A percentile compares a stretch with the other conserved stretches of the same genome.
These are phyloP conservation scores for Notospermus geniculatus DNA, from an alignment of 1,140 invertebrate species.

Conservation along the genomic window DNA sequence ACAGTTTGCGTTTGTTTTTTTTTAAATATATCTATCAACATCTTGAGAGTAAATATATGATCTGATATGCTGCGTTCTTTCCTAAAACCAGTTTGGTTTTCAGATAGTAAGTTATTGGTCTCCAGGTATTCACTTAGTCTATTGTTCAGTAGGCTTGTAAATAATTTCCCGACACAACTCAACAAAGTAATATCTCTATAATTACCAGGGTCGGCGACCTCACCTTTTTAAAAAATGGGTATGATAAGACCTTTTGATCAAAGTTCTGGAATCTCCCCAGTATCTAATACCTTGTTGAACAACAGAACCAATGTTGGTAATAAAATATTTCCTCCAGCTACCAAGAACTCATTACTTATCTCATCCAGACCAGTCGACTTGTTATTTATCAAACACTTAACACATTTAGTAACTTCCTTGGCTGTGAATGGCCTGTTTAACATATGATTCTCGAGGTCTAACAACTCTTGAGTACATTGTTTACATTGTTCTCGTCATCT, in stretches of 20 bases:
- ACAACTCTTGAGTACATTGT: no score
- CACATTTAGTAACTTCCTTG: no score
- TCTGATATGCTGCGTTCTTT: constrained; percentile 19
- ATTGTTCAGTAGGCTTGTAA: constrained; percentile 22
- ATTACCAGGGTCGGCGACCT: constrained; percentile 17
- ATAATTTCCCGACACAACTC: constrained; percentile 20
- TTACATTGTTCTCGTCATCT: no score
- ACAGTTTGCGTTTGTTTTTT: constrained; percentile 11
- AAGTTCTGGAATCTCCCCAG: constrained; percentile 12
- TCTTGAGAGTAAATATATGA: constrained; percentile 22
- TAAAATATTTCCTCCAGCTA: no score
- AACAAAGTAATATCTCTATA: constrained; percentile 24
- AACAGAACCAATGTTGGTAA: no score
- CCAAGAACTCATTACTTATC: no score
- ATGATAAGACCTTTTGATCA: constrained; percentile 24
- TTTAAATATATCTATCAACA: constrained; percentile 15
- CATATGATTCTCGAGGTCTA: no score
- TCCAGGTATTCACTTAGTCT: constrained; percentile 14
- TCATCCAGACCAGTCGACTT: no score
- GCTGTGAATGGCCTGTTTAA: no score
- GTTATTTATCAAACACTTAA: no score
- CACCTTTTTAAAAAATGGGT: constrained; percentile 18
- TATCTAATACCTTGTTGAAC: no score
- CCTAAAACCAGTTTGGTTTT: no score
- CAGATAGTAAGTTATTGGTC: constrained; percentile 5